These are phyloP conservation scores for Ditula angustiorana DNA, from an alignment of 2,888 invertebrate genomes.

Conservation along the genomic window DNA sequence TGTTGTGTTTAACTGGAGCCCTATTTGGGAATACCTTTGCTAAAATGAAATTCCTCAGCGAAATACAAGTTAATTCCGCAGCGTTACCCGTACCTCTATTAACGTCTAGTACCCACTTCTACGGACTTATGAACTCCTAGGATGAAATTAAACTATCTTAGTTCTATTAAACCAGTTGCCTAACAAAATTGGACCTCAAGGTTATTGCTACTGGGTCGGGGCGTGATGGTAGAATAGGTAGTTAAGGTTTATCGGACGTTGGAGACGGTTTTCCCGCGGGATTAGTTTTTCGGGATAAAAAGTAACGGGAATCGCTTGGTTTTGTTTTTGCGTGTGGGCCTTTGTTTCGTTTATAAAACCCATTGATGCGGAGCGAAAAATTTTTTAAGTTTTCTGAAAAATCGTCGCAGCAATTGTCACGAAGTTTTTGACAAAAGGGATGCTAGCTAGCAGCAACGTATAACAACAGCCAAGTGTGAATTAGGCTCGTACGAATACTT, in stretches of 20 bases:
- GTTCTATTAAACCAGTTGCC: constrained; percentile 16
- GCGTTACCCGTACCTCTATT: constrained; percentile 15
- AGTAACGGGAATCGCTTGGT: too few species aligned
- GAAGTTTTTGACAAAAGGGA: too few species aligned
- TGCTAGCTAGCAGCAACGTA: too few species aligned
- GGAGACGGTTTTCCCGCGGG: neutral
- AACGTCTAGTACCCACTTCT: constrained; percentile 15
- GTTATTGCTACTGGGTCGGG: neutral
- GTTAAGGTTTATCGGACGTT: neutral
- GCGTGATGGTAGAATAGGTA: neutral
- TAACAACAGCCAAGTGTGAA: too few species aligned
- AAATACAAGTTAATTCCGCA: constrained; percentile 29
- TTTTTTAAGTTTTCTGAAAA: too few species aligned
- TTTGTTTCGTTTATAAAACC: too few species aligned
- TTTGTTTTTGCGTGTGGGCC: too few species aligned
- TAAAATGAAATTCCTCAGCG: constrained; percentile 15
- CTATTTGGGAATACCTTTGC: neutral
- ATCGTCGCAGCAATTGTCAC: too few species aligned
- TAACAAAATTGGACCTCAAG: neutral
- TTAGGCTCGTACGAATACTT: too few species aligned
- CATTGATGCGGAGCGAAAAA: too few species aligned
- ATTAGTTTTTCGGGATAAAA: constrained; percentile 8
- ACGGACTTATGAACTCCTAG: constrained; percentile 31
- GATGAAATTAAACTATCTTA: constrained; percentile 38
- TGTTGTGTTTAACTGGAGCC: neutral